Conservation (phyloP, 2,797 vertebrate species). For the Anas bahamensis region DNA sequence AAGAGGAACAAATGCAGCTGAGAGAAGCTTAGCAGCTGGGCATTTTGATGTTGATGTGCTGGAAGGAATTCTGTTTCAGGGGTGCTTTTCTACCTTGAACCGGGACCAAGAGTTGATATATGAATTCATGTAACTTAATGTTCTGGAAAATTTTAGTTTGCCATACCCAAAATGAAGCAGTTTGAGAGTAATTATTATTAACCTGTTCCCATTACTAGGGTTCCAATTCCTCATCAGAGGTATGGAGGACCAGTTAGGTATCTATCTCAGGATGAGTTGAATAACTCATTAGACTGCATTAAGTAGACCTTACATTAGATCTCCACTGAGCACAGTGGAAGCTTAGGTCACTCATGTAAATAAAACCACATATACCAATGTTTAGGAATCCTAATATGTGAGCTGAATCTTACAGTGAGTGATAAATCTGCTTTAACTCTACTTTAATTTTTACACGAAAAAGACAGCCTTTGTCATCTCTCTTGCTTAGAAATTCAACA, state of each 20-base stretch:
- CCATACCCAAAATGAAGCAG: not conserved
- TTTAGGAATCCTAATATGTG: not conserved
- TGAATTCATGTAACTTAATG: not conserved
- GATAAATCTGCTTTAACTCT: not conserved
- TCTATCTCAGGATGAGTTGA: not conserved
- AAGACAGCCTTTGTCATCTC: not conserved
- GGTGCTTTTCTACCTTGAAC: not conserved
- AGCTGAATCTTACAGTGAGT: not conserved
- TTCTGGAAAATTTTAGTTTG: not conserved
- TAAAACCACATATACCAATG: not conserved
- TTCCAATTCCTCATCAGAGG: not conserved
- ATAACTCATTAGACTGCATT: not conserved
- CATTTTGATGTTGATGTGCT: not conserved
- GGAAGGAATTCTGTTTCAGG: not conserved
- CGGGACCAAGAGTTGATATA: not conserved
- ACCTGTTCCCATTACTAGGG: not conserved
- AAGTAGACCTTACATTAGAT: not conserved
- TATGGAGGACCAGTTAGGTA: not conserved
- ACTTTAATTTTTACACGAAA: not conserved
- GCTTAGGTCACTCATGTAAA: not conserved
- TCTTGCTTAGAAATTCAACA: not conserved
- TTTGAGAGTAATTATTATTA: not conserved
- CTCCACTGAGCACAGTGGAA: not conserved
- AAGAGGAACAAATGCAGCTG: not conserved
- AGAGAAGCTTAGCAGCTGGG: not conserved